phyloP scores from a whole-genome alignment of 2,797 vertebrate genomes.

The Lutjanus argentimaculatus region DNA sequence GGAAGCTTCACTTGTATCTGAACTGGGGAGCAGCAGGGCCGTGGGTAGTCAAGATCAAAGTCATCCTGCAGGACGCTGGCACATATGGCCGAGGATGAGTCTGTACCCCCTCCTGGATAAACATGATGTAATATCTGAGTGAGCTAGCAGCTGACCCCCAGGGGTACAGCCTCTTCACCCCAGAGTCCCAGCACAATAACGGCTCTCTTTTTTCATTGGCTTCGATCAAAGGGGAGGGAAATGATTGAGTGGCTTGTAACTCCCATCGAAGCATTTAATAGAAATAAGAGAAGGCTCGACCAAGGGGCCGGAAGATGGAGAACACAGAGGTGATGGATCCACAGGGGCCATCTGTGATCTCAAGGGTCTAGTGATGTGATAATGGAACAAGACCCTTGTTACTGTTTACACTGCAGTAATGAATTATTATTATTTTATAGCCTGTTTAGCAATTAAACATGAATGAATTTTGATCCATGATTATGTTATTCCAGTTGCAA shows the following conservation, averaged over 20 bases:
- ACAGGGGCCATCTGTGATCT: slow-evolving; percentile 9
- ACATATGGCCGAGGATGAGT: slow-evolving; percentile 37
- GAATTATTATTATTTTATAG: background rate
- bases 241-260: slow-evolving; percentile 70
- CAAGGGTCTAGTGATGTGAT: background rate
- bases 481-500: background rate
- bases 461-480: background rate
- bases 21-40: slow-evolving; percentile 12
- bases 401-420: background rate
- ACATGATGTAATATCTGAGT: slow-evolving; percentile 73
- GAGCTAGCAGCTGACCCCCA: slow-evolving; percentile 52
- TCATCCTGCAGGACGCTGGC: slow-evolving; percentile 47
- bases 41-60: slow-evolving; percentile 72
- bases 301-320: slow-evolving; percentile 16
- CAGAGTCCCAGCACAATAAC: slow-evolving; percentile 40
- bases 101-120: slow-evolving; percentile 36
- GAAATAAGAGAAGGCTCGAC: slow-evolving; percentile 41
- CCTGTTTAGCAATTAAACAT: background rate
- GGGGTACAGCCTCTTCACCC: slow-evolving; percentile 52
- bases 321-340: slow-evolving; percentile 31
- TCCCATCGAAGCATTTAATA: slow-evolving; percentile 65
- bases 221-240: slow-evolving; percentile 63
- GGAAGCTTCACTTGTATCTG: background rate
- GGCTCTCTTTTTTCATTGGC: slow-evolving; percentile 4
- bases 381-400: background rate